Evolutionary conservation across 2,113 vertebrate species (phyloP), one percentile per base, ranked within the genome.

Genomic region (Perccottus glenii): DNA sequence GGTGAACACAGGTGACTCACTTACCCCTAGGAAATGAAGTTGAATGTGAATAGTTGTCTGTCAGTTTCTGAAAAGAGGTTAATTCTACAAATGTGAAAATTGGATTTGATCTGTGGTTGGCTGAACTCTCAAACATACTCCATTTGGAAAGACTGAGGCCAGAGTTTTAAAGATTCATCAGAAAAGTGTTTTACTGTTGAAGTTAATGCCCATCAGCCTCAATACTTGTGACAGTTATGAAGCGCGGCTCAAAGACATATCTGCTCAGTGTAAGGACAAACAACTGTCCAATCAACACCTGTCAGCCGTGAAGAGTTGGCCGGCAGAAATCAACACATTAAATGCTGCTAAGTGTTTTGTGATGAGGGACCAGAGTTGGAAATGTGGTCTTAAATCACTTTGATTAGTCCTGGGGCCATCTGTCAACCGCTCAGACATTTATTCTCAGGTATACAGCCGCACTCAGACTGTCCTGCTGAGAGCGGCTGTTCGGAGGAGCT

Each of bases 391-490:
- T 75, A 75, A 58, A 75, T 82, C 78, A 79, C 73, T 80, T 80
- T 77, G 80, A 83, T 67, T 45, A 45, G 50, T 35, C 8, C 50
- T 4, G 5, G 6, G 51, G 58, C 78, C 78, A 80, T 85, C 82
- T 83, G 87, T 83, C 84, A 80, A 51, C 19, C 60, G 50, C 76
- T 73, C 74, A 63, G 67, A 40, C 61, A 14, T 55, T 11, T n/a
- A 36, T 55, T 8, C 51, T 55, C 51, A 36, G 51, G 51, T 55
- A 32, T 27, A 27, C 11, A 36, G 33, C 7, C 51, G 32, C 51
- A 36, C 51, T 36, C 51, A 36, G 51, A 55, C 51, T 55, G 51
- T 55, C 51, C 51, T 6, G 51, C 51, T 55, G 51, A 1, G 51
- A 55, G 51, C 38, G 5, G 38, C 38, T 40, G 38, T 40, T 40